Conservation (phyloP, 2,888 invertebrate species). For the Phrixothrix hirtus region DNA sequence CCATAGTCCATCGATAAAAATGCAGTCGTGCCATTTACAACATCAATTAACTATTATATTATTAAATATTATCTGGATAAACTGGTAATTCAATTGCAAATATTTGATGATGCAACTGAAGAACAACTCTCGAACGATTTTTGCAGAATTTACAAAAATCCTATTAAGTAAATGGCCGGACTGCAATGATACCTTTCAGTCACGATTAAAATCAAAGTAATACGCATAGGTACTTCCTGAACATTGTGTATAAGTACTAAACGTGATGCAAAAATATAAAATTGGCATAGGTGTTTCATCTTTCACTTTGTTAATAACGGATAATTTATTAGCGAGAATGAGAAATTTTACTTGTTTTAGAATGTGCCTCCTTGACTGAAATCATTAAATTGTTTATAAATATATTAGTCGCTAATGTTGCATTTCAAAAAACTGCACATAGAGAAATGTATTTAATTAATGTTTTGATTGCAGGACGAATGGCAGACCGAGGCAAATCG, state of each 20-base stretch:
- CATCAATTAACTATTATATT: conserved; percentile 13
- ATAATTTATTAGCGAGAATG: conserved; percentile 25
- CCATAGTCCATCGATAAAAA: conserved; percentile 19
- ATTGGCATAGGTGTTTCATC: conserved; percentile 26
- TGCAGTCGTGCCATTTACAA: conserved; percentile 14
- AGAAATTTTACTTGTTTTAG: conserved; percentile 20
- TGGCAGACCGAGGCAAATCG: conserved; percentile 69
- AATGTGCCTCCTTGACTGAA: no score
- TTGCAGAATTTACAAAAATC: no score
- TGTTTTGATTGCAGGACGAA: conserved; percentile 66
- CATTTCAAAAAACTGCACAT: no score
- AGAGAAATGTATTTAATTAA: conserved; percentile 2
- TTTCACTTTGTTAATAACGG: conserved; percentile 28
- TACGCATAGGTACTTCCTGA: conserved; percentile 6
- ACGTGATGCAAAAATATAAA: conserved; percentile 27
- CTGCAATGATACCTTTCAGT: conserved; percentile 3
- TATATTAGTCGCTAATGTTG: no score
- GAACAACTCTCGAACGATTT: no score
- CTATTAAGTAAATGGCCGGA: no score
- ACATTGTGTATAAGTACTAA: conserved; percentile 6
- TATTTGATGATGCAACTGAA: not conserved
- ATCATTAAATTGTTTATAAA: no score
- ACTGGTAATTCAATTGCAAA: conserved; percentile 11
- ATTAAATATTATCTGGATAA: conserved; percentile 14
- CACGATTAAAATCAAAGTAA: not conserved